Conservation (phyloP, 2,888 invertebrate species). For the Charanyca ferruginea region DNA sequence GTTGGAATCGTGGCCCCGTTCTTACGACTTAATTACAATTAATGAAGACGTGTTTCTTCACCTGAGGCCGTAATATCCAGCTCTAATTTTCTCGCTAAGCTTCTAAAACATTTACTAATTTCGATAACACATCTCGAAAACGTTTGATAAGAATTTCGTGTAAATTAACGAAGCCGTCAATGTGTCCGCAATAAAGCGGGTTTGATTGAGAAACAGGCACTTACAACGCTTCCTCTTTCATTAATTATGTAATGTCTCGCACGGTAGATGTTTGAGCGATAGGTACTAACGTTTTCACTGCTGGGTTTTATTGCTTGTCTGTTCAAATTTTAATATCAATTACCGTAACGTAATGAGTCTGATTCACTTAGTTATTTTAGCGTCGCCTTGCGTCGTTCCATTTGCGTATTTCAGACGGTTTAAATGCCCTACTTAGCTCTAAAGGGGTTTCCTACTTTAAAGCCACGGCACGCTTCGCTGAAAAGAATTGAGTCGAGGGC, state of each 20-base stretch:
- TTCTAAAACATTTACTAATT: neutral
- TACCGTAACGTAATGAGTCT: conserved; percentile 9
- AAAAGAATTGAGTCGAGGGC: conserved; percentile 34
- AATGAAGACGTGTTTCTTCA: conserved; percentile 5
- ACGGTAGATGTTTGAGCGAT: conserved; percentile 26
- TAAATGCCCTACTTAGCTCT: conserved; percentile 34
- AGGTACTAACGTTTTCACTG: conserved; percentile 17
- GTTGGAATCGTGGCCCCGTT: neutral
- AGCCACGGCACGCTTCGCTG: conserved; percentile 22
- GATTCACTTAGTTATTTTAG: conserved; percentile 17
- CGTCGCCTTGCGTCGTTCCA: neutral
- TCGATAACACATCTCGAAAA: conserved; percentile 11
- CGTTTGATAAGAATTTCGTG: conserved; percentile 23
- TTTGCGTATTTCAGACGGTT: conserved; percentile 28
- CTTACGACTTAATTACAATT: conserved; percentile 8
- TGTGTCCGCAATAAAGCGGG: conserved; percentile 31
- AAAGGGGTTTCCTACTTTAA: conserved; percentile 42
- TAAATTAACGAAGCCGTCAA: conserved; percentile 37
- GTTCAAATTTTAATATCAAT: conserved; percentile 36
- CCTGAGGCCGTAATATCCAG: neutral
- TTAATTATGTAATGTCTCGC: conserved; percentile 37
- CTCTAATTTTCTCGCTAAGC: neutral
- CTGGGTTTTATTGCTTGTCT: conserved; percentile 23
- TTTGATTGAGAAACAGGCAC: conserved; percentile 37
- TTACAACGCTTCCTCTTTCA: conserved; percentile 32